These are phyloP conservation scores for Prionace glauca DNA, from an alignment of 2,797 vertebrate genomes.

Conservation along the genomic window DNA sequence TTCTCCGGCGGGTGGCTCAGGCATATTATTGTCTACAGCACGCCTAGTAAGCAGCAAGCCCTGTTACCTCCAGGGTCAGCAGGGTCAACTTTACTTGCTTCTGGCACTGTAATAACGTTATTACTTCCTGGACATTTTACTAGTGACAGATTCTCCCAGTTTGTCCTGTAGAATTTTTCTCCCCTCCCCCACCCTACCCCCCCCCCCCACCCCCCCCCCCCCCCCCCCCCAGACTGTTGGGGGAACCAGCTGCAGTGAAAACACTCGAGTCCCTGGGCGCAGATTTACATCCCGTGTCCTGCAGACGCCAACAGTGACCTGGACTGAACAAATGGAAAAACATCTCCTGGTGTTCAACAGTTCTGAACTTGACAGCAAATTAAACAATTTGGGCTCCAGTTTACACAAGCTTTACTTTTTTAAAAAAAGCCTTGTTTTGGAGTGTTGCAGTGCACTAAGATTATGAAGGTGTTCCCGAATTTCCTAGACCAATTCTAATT, in stretches of 20 bases:
- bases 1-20: neutral
- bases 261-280: neutral
- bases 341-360: neutral
- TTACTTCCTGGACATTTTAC: neutral
- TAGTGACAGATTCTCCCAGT: neutral
- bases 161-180: neutral
- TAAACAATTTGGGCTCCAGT: neutral
- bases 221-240: too few species aligned
- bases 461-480: neutral
- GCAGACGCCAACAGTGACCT: neutral
- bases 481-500: neutral
- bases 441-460: neutral
- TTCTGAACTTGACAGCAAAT: neutral
- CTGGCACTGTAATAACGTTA: neutral
- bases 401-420: neutral
- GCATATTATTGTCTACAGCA: neutral
- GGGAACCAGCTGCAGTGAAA: neutral
- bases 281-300: neutral
- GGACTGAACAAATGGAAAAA: conserved; percentile 1
- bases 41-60: neutral
- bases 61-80: neutral
- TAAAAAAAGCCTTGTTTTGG: neutral
- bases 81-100: neutral
- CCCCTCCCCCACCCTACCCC: too few species aligned
- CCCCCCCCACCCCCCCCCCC: too few species aligned